Base-by-base conservation (phyloP, 2,888 invertebrate genomes). In the Aporophyla nigra region DNA sequence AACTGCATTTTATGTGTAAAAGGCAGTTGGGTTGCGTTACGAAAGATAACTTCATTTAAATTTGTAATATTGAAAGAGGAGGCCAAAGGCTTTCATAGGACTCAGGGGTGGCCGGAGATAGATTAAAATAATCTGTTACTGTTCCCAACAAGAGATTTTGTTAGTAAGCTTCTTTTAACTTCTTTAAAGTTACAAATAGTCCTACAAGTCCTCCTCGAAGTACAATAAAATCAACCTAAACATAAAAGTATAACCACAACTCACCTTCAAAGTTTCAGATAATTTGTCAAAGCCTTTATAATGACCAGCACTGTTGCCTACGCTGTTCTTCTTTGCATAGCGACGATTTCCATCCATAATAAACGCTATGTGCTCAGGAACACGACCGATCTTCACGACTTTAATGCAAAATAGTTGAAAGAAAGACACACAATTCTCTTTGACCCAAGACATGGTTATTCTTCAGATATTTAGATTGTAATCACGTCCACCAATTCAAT, bases 271-370 rank as follows among this genome's bases (percentile, higher is more conserved):
- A 27, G 98, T 98, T 96, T 98, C 98, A 0, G 98, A 97, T 74
- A 99, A 94, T 93, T 98, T 98, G 78, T 98, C 98, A 93, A 98
- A 99, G 14, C 99, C 99, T 93, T 97, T 97, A 12, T 97, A 94
- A 94, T 99, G 99, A 0, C 99, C 99, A 86, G 98, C 97, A 68
- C 98, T 97, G 89, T 98, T 98, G 72, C 98, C 97, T 0, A 99
- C 97, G 62, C 98, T 97, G 62, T 97, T 97, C 91, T 98, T 98
- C 84, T 97, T 98, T 0, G 99, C 99, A 95, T 97, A 99, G 72
- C 99, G 97, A 73, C 99, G 97, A 94, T 99, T 99, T 10, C 99
- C 99, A 95, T 99, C 99, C 99, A 99, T 99, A 81, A 99, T 99
- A 92, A 99, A 98, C 1, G 99, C 99, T 84, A 99, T 97, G 94